A percentile compares a stretch with the other conserved stretches of the same genome.
Conservation (phyloP, 2,888 invertebrate genomes). For the Aproaerema taeniolella region DNA sequence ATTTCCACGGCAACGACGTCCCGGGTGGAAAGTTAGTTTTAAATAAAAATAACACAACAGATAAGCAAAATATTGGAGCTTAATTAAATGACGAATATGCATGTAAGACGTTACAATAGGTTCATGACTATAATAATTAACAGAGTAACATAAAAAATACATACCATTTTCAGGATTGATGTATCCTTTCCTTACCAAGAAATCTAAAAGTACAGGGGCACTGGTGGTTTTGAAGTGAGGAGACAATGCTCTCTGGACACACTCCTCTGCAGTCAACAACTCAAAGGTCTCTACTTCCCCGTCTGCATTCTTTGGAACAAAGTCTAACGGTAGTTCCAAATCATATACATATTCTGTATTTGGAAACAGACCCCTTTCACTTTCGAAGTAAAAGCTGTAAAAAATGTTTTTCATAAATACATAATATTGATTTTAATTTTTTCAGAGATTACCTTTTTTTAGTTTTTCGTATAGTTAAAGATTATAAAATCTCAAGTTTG, state of each 20-base stretch:
- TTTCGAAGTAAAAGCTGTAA: conserved; percentile 91
- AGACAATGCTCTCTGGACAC: conserved; percentile 87
- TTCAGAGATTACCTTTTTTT: too few relatives aligned
- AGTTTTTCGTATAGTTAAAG: too few relatives aligned
- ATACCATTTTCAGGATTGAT: conserved; percentile 93
- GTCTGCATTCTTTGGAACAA: conserved; percentile 94
- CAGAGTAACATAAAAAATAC: too few relatives aligned
- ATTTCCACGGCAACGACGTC: too few relatives aligned
- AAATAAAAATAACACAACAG: too few relatives aligned
- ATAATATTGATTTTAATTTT: not conserved
- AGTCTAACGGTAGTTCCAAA: conserved; percentile 92
- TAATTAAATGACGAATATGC: too few relatives aligned
- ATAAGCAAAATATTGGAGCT: too few relatives aligned
- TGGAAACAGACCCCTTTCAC: conserved; percentile 94
- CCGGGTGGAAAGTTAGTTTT: too few relatives aligned
- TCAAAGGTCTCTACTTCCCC: conserved; percentile 96
- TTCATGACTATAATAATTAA: too few relatives aligned
- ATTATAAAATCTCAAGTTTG: too few relatives aligned
- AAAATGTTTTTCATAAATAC: not conserved
- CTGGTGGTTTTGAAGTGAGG: conserved; percentile 96
- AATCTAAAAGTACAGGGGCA: conserved; percentile 93
- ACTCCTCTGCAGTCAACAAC: conserved; percentile 88
- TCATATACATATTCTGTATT: conserved; percentile 97
- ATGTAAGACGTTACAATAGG: too few relatives aligned
- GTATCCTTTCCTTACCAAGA: conserved; percentile 92